Evolutionary conservation across 53 echinoderm and acorn worm species (phyloP), one percentile per base, ranked within the genome.

Genomic region (Paracentrotus lividus): DNA sequence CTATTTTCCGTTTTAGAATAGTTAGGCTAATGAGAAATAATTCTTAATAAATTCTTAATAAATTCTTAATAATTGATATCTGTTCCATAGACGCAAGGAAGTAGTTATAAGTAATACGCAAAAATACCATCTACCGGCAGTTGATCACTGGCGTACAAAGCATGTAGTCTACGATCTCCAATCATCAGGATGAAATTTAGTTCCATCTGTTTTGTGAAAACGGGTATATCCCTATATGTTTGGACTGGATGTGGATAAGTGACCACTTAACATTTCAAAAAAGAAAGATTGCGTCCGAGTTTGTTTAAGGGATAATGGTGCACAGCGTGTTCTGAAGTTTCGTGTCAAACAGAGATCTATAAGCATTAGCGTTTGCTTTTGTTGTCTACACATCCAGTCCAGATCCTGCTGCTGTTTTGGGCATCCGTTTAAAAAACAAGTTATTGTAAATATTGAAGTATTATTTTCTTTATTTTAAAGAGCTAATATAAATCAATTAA

Each of bases 291-390:
- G 18, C 36, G 3, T 20, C 40, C 16, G 15, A 40, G 40, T 72
- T 72, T 72, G 38, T 72, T 72, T 72, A 72, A 72, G 40, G 72
- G 72, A 72, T 72, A 72, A 72, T 5, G 72, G 72, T 38, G 40
- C 40, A 36, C 40, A 18, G 72, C 72, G 40, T 40, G 72, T 21
- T 72, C 72, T 72, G 40, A 72, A 1, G 36, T 13, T 72, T 38
- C 72, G 72, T 72, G 72, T 72, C 72, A 72, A 72, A 16, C 20
- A 72, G 0, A 72, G 40, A 72, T 38, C 18, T 40, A 14, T 20
- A 72, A 7, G 20, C 21, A 20, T 38, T 40, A 72, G 18, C 40
- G 72, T 72, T 72, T 40, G 16, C 38, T 72, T 36, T 72, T 18
- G 8, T 29, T 29, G 27, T 40, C 72, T 18, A 18, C 8, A 2